These are phyloP conservation scores for Mesitornis unicolor DNA, from an alignment of 2,113 vertebrate species.

Conservation along the genomic window DNA sequence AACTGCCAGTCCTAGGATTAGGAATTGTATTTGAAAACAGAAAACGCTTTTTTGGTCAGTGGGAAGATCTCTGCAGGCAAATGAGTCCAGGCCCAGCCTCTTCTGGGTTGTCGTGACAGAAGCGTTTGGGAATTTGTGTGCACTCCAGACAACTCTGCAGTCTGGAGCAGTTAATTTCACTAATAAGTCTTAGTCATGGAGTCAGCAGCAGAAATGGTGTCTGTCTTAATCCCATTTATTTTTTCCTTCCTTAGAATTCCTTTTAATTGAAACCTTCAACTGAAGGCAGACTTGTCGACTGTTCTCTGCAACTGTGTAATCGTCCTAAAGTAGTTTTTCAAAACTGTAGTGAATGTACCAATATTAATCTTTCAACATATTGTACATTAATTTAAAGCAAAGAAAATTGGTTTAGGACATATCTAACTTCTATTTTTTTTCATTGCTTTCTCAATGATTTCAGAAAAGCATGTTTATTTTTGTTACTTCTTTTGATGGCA, in stretches of 20 bases:
- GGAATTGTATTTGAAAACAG: neutral
- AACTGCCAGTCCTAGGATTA: neutral
- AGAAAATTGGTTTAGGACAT: neutral
- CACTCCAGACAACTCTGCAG: neutral
- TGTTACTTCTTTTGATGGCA: neutral
- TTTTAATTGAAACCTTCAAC: neutral
- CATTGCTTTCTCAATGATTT: neutral
- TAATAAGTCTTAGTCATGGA: neutral
- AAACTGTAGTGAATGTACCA: neutral
- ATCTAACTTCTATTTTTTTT: rapidly evolving
- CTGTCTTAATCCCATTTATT: neutral
- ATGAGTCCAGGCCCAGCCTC: neutral
- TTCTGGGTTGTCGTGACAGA: neutral
- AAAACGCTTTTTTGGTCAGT: neutral
- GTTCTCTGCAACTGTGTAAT: neutral
- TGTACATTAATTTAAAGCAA: neutral
- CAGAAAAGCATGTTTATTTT: neutral
- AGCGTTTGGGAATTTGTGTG: neutral
- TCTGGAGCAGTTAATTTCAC: neutral
- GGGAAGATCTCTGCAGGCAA: neutral
- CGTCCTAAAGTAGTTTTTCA: neutral
- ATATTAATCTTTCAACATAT: neutral
- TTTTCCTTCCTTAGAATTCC: neutral
- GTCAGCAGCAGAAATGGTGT: neutral
- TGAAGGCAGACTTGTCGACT: neutral